A percentile compares a stretch with the other conserved stretches of the same genome.
phyloP scores from a whole-genome alignment of 1,140 invertebrate genomes.

The Dufourea novaeangliae region DNA sequence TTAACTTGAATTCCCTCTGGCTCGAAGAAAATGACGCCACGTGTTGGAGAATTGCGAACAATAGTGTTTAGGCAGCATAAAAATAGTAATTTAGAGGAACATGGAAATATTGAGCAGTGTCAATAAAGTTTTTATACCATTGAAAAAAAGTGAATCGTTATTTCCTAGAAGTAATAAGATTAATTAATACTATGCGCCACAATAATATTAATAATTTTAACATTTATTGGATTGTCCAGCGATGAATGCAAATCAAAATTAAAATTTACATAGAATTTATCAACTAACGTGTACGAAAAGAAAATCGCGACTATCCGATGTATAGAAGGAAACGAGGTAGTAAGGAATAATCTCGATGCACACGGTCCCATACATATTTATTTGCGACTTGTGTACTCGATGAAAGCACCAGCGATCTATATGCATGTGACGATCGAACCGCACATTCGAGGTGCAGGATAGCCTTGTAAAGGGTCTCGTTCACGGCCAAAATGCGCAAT shows the following conservation, averaged over 20 bases:
- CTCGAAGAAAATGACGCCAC: too few species aligned
- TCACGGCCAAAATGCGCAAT: conserved; percentile 32
- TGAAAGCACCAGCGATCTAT: conserved; percentile 67
- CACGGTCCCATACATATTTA: conserved; percentile 71
- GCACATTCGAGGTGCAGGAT: conserved; percentile 59
- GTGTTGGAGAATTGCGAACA: too few species aligned
- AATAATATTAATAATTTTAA: background rate
- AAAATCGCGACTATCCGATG: conserved; percentile 53
- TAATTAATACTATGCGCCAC: background rate
- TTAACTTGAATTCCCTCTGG: too few species aligned
- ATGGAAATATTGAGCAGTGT: too few species aligned
- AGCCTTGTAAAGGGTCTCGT: conserved; percentile 56
- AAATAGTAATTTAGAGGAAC: too few species aligned
- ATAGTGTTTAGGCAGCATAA: too few species aligned
- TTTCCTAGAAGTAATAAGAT: background rate
- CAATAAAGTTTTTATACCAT: too few species aligned
- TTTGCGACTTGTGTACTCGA: conserved; percentile 65
- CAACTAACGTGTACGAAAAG: conserved; percentile 46
- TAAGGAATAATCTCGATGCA: conserved; percentile 71
- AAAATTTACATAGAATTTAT: conserved; percentile 54
- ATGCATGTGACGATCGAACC: conserved; percentile 67
- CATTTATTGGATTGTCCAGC: background rate
- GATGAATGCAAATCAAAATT: background rate
- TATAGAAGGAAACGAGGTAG: conserved; percentile 64
- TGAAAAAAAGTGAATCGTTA: too few species aligned